Base-by-base conservation (phyloP, 2,797 vertebrate species). In the Pempheris klunzingeri region DNA sequence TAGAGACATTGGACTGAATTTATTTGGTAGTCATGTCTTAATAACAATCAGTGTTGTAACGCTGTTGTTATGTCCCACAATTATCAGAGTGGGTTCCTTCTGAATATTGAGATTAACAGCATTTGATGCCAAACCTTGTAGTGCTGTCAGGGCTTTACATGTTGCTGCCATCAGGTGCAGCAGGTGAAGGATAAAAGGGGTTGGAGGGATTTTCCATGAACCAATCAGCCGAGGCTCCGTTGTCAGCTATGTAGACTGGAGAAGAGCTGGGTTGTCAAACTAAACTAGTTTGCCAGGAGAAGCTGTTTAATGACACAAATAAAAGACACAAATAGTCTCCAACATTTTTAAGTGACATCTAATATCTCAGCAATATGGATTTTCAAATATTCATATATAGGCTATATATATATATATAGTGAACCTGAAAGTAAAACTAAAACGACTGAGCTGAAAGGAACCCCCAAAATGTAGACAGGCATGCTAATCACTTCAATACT, bases 301-400 rank as follows among this genome's bases (percentile, higher is more conserved):
- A 55, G 43, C 36, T 44, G 44, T 79, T 72, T 61, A 71, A 7
- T 0, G 1, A 50, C 65, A 80, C 83, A 36, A 83, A 87, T 84
- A 41, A 65, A 84, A 71, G 30, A 64, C 17, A 30, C 28, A 62
- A 63, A 62, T 28, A 53, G 38, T 70, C 68, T 77, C 30, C 50
- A 54, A 38, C n/a, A 77, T 81, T 77, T 74, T 43, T 73, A 44
- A 1, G 32, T 4, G 57, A 22, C 13, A 14, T 73, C 13, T 63
- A 50, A 50, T 14, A 14, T 11, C n/a, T 50, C 36, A 36, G 14
- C 6, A 68, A 11, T 13, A 38, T 59, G 54, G 11, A 14, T 61
- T 65, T 71, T 46, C 28, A 73, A 12, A 59, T 47, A 62, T 32
- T 71, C 28, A 1, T 22, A 64, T 47, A n/a, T n/a, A n/a, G n/a